These are phyloP conservation scores for Drosophila sordidapex DNA, from an alignment of 2,888 invertebrate species.

Conservation along the genomic window DNA sequence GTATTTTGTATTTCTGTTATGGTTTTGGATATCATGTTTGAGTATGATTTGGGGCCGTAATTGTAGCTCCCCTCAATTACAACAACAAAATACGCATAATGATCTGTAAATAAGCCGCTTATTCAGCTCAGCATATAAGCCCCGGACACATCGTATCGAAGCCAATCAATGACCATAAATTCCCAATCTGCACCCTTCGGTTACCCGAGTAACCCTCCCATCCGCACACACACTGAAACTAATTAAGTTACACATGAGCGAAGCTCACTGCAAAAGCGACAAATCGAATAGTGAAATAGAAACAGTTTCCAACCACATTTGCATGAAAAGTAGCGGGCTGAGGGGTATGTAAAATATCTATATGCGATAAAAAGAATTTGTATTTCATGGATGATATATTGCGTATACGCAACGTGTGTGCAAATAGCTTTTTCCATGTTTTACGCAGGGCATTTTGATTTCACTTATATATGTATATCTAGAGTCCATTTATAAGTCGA, in stretches of 20 bases:
- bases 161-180: conserved; percentile 51
- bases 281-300: conserved; percentile 52
- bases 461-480: not conserved
- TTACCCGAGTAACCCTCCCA: not conserved
- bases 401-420: conserved; percentile 47
- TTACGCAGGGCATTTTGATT: not conserved
- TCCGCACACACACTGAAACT: conserved; percentile 67
- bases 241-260: conserved; percentile 66
- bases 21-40: not conserved
- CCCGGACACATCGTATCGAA: conserved; percentile 8
- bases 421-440: not conserved
- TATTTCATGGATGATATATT: conserved; percentile 12
- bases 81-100: conserved; percentile 48
- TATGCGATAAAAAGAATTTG: conserved; percentile 1
- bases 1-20: not conserved
- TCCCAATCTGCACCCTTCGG: conserved; percentile 9
- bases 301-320: conserved; percentile 35
- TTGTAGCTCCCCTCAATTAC: conserved; percentile 39
- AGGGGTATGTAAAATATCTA: conserved; percentile 1
- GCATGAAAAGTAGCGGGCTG: not conserved
- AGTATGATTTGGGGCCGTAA: not conserved
- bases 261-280: conserved; percentile 40
- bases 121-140: conserved; percentile 19
- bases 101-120: conserved; percentile 60
- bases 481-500: not conserved